Evolutionary conservation across 2,888 invertebrate genomes (phyloP), one percentile per base, ranked within the genome.

Genomic region (Frankliniella intonsa): DNA sequence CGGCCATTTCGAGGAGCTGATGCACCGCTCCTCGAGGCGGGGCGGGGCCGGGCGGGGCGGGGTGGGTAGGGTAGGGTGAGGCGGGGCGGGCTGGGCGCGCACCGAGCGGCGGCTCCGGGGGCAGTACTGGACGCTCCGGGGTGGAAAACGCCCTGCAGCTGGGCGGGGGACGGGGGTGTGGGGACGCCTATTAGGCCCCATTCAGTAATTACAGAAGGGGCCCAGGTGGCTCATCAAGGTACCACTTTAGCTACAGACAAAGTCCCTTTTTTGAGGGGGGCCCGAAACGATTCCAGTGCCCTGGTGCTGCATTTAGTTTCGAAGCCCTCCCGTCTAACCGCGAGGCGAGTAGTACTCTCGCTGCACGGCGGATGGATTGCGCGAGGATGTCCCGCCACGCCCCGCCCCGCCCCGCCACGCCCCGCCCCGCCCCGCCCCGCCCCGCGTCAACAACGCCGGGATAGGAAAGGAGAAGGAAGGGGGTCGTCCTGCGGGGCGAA

Each of bases 1-100:
- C 69, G 69, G n/a, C 69, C 69, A 69, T 69, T 69, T 69, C 22
- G 22, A 69, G 69, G 69, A n/a, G n/a, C 69, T n/a, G 69, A 12
- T 55, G 55, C 55, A 17, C 14, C 55, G 62, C 62, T 17, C 62
- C 8, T n/a, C 69, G 69, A 2, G 22, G 69, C 22, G 7, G 11
- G 11, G 69, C 69, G 69, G 25, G 69, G 69, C 69, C 5, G 22
- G 2, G 69, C 25, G 69, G 7, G 69, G 25, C 69, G n/a, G 69
- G n/a, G 22, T 9, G 65, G 7, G 65, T n/a, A 2, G 3, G 17
- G 65, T 65, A 5, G 62, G 11, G 62, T 19, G n/a, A 3, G 9
- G 69, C n/a, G 22, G 69, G 69, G n/a, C 69, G 55, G 5, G n/a
- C 69, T 10, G 5, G 19, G 55, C 14, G 55, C 17, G 14, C 55